Evolutionary conservation across 2,888 invertebrate species (phyloP).

Genomic region (Scrobipalpa atriplicella): DNA sequence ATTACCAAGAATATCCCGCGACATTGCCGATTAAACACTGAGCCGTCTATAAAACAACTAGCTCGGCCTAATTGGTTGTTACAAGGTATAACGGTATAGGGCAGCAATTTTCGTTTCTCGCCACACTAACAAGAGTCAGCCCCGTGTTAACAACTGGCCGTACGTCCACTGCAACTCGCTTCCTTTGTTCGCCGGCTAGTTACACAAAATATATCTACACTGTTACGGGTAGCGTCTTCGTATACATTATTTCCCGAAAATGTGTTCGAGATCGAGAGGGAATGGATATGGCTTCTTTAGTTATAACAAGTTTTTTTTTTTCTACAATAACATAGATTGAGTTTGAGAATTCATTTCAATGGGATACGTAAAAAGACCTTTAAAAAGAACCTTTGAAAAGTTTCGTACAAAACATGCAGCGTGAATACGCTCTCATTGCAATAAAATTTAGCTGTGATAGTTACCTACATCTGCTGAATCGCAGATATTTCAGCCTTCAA

Average conservation of each 20-base stretch:
- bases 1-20: no score
- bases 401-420: no score
- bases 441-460: no score
- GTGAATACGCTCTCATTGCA: no score
- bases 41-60: no score
- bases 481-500: no score
- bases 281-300: neutral
- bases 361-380: no score
- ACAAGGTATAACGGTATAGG: slow-evolving; percentile 6
- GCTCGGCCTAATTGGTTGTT: slow-evolving; percentile 11
- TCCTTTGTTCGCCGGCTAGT: slow-evolving; percentile 39
- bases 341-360: no score
- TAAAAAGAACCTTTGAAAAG: no score
- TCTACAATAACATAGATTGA: no score
- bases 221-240: slow-evolving; percentile 31
- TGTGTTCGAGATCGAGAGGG: neutral
- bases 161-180: slow-evolving; percentile 31
- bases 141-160: slow-evolving; percentile 38
- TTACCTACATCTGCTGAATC: no score
- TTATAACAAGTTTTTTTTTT: neutral
- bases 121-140: slow-evolving; percentile 36
- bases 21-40: no score
- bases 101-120: slow-evolving; percentile 22
- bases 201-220: slow-evolving; percentile 33
- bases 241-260: slow-evolving; percentile 37